A percentile compares a stretch with the other conserved stretches of the same genome.
phyloP scores from a whole-genome alignment of 2,113 vertebrate genomes.

The Carassius carassius region DNA sequence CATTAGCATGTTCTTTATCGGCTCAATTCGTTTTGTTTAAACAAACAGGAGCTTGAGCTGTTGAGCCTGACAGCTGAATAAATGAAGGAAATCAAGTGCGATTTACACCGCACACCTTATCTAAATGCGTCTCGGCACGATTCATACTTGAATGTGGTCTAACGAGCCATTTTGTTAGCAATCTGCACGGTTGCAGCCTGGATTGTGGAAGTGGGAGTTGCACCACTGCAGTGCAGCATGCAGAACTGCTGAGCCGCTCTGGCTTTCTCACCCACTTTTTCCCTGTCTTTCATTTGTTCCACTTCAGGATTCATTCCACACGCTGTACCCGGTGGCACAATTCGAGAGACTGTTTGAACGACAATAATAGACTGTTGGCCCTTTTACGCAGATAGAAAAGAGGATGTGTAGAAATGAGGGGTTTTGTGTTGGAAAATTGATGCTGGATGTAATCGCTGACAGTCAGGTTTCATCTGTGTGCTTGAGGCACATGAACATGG shows the following conservation, averaged over 20 bases:
- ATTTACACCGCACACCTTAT: background rate
- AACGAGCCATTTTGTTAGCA: background rate
- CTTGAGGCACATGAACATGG: background rate
- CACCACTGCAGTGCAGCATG: constrained; percentile 52
- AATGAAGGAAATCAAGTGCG: background rate
- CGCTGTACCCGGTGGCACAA: constrained; percentile 17
- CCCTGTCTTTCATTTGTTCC: constrained; percentile 51
- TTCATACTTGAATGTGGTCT: background rate
- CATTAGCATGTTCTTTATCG: background rate
- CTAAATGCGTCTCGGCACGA: background rate
- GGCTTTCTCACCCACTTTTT: constrained; percentile 53
- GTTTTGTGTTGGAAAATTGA: background rate
- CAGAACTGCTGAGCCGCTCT: constrained; percentile 22
- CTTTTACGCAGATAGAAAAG: background rate
- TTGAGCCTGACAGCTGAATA: constrained; percentile 6
- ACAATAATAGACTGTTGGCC: constrained; percentile 7
- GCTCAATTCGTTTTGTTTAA: constrained; percentile 10
- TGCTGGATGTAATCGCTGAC: background rate
- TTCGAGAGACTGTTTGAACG: constrained; percentile 11
- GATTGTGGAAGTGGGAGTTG: background rate
- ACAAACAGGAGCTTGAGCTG: background rate
- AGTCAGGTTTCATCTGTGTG: background rate
- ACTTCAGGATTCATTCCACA: constrained; percentile 52
- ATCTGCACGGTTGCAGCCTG: background rate
- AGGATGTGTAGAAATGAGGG: background rate